These are phyloP conservation scores for Glaucopsyche alexis DNA, from an alignment of 2,888 invertebrate genomes.

Conservation along the genomic window DNA sequence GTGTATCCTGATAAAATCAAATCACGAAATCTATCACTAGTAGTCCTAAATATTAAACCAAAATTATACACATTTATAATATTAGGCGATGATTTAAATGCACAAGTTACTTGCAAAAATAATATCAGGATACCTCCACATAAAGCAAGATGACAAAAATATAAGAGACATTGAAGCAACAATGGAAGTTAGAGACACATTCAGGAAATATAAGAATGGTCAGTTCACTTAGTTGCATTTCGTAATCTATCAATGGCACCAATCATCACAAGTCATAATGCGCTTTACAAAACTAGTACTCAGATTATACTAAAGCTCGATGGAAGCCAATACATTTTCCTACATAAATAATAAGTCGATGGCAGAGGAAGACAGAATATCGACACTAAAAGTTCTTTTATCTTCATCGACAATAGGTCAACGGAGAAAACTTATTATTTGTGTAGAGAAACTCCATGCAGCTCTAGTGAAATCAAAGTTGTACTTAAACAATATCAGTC, in stretches of 20 bases:
- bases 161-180: constrained; percentile 55
- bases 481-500: constrained; percentile 75
- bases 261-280: constrained; percentile 79
- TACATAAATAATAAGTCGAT: constrained; percentile 19
- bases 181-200: constrained; percentile 70
- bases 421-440: constrained; percentile 25
- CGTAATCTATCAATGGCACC: constrained; percentile 79
- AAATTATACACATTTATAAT: constrained; percentile 2
- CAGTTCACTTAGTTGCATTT: constrained; percentile 63
- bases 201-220: constrained; percentile 60
- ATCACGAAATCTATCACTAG: constrained; percentile 22
- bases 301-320: constrained; percentile 39
- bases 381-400: not conserved
- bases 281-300: constrained; percentile 56
- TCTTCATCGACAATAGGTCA: constrained; percentile 7
- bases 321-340: constrained; percentile 25
- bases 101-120: constrained; percentile 8
- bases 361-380: constrained; percentile 8
- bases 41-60: not conserved
- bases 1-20: constrained; percentile 23
- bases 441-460: constrained; percentile 30
- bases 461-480: constrained; percentile 42
- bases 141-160: constrained; percentile 39
- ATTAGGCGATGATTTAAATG: constrained; percentile 1
- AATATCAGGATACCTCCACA: constrained; percentile 37